Percentiles rank a stretch among this genome's conserved stretches.
Evolutionary conservation across 2,888 invertebrate genomes (phyloP).

Genomic region (Drosophila mayaguana): DNA sequence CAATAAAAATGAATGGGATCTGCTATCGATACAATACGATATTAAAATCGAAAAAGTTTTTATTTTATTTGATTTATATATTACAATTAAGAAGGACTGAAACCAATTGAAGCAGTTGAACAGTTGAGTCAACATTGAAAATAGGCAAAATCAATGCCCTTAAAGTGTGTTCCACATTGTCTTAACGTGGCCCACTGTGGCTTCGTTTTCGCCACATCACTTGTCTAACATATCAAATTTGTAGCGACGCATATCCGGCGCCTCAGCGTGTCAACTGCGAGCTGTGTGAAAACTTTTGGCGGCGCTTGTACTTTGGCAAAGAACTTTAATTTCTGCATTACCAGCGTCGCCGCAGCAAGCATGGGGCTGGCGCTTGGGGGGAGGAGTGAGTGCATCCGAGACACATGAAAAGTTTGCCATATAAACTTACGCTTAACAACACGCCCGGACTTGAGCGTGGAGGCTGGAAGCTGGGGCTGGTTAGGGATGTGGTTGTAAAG

Average conservation of each 20-base stretch:
- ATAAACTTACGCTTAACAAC: conserved; percentile 73
- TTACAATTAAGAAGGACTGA: too few relatives aligned
- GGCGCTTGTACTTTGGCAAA: conserved; percentile 72
- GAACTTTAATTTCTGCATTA: conserved; percentile 78
- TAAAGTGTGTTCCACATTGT: not conserved
- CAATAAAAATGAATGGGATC: too few relatives aligned
- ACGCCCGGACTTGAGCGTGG: conserved; percentile 43
- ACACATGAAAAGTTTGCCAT: conserved; percentile 71
- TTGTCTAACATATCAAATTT: conserved; percentile 81
- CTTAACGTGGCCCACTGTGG: conserved; percentile 36
- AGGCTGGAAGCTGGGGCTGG: not conserved
- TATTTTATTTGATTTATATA: too few relatives aligned
- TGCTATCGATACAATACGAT: too few relatives aligned
- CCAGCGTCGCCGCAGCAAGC: conserved; percentile 45
- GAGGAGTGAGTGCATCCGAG: conserved; percentile 26
- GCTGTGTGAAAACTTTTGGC: conserved; percentile 65
- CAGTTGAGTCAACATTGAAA: too few relatives aligned
- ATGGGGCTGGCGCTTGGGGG: not conserved
- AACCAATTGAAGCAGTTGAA: too few relatives aligned
- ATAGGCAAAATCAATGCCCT: too few relatives aligned
- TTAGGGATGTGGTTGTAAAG: not conserved
- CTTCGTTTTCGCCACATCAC: conserved; percentile 46
- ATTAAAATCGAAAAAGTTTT: too few relatives aligned
- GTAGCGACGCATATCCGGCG: conserved; percentile 75
- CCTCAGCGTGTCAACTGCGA: conserved; percentile 73